Evolutionary conservation across 2,888 invertebrate species (phyloP).

Genomic region (Nymphalis polychloros): DNA sequence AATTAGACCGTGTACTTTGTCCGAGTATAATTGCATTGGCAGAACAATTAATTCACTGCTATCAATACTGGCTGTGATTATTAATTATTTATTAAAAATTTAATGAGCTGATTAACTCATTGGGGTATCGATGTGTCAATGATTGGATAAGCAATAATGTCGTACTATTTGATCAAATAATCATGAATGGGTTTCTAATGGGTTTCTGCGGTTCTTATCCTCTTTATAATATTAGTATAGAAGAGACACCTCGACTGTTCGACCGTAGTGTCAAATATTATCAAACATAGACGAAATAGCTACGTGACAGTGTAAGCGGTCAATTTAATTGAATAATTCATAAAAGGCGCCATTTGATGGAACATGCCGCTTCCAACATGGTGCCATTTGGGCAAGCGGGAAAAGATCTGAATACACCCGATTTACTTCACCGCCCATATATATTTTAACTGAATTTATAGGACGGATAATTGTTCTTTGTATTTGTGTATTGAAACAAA

Average conservation of each 20-base stretch:
- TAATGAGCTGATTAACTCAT: slow-evolving; percentile 22
- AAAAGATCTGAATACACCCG: neutral
- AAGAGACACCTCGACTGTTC: neutral
- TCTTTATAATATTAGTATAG: too few species aligned
- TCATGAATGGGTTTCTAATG: neutral
- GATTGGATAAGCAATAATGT: slow-evolving; percentile 35
- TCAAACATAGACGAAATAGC: neutral
- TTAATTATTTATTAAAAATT: slow-evolving; percentile 27
- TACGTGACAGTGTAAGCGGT: neutral
- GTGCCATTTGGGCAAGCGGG: slow-evolving; percentile 16
- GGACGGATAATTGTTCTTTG: too few species aligned
- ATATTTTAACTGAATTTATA: too few species aligned
- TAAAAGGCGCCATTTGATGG: slow-evolving; percentile 32
- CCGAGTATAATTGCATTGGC: slow-evolving; percentile 6
- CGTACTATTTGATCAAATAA: slow-evolving; percentile 12
- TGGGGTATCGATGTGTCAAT: slow-evolving; percentile 35
- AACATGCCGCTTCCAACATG: slow-evolving; percentile 26
- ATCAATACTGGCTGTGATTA: slow-evolving; percentile 13
- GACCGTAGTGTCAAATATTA: neutral
- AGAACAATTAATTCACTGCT: slow-evolving; percentile 10
- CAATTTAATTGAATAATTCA: slow-evolving; percentile 41
- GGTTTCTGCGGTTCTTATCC: too few species aligned
- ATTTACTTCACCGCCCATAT: neutral
- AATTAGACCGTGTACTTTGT: slow-evolving; percentile 6
- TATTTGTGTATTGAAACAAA: neutral